Evolutionary conservation across 2,888 invertebrate species (phyloP).

Genomic region (Eilema depressum): DNA sequence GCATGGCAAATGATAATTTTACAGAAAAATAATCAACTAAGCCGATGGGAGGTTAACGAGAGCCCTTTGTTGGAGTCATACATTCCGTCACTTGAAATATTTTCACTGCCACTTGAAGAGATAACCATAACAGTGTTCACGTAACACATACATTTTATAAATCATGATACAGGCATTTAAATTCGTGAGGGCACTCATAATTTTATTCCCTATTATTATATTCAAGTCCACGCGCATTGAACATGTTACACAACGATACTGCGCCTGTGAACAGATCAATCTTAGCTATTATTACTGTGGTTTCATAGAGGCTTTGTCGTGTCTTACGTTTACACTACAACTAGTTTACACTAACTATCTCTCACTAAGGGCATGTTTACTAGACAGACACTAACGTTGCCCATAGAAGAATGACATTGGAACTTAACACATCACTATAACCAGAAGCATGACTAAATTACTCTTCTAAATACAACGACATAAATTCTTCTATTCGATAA

Average conservation of each 20-base stretch:
- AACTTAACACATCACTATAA: background rate
- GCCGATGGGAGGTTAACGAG: no score
- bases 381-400: background rate
- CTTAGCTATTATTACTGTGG: no score
- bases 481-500: background rate
- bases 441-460: background rate
- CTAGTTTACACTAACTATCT: background rate
- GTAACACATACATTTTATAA: background rate
- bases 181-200: no score
- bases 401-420: background rate
- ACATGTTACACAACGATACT: background rate
- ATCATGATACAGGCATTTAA: background rate
- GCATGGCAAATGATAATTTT: no score
- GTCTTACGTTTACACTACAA: background rate
- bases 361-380: background rate
- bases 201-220: background rate
- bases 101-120: no score
- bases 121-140: background rate
- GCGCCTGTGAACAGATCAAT: background rate
- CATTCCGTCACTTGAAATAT: no score
- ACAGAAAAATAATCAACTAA: no score
- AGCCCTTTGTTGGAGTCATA: no score
- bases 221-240: background rate
- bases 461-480: background rate
- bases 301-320: background rate